Conservation (phyloP, 2,797 vertebrate genomes). For the Picus viridis region DNA sequence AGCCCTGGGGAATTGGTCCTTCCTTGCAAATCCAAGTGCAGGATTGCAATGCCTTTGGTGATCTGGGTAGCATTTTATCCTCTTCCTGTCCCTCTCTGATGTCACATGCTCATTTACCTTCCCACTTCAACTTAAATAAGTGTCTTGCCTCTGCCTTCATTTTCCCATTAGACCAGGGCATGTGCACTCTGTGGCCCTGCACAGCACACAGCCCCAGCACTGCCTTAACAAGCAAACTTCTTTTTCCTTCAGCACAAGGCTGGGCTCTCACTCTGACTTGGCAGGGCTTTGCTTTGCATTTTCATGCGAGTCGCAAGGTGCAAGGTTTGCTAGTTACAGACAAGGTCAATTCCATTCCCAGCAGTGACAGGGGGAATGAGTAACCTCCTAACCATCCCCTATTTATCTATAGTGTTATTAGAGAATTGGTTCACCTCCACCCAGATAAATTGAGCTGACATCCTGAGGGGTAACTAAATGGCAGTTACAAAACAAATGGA, state of each 20-base stretch:
- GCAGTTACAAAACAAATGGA: slow-evolving; percentile 61
- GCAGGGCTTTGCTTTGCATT: slow-evolving; percentile 55
- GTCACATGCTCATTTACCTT: neutral
- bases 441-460: slow-evolving; percentile 51
- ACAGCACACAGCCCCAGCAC: neutral
- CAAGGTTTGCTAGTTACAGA: slow-evolving; percentile 47
- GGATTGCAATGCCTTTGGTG: neutral
- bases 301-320: slow-evolving; percentile 39
- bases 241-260: slow-evolving; percentile 18
- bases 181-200: neutral
- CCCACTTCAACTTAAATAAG: neutral
- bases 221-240: slow-evolving; percentile 16
- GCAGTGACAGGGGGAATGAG: neutral
- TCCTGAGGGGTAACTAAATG: slow-evolving; percentile 57
- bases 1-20: neutral
- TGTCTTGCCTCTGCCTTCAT: neutral
- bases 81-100: neutral
- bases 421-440: slow-evolving; percentile 28
- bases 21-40: neutral
- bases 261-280: slow-evolving; percentile 30
- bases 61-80: neutral
- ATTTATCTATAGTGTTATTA: slow-evolving; percentile 40
- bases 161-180: slow-evolving; percentile 3
- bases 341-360: slow-evolving; percentile 52
- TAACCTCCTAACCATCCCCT: neutral